Conservation (phyloP, 2,113 vertebrate species). For the Indicator maculatus region DNA sequence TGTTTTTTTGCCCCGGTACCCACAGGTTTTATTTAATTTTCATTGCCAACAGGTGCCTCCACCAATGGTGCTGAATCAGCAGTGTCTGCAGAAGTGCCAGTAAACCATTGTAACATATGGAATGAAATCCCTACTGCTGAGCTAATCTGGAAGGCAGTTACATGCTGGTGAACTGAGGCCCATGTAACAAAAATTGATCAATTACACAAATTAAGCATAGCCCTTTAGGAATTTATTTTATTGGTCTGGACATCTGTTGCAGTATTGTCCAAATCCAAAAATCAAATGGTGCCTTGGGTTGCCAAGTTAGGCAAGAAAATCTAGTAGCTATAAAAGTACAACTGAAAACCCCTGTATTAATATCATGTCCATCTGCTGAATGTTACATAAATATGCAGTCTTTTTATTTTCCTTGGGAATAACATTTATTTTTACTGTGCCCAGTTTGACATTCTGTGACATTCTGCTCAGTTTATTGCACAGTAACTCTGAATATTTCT, state of each 20-base stretch:
- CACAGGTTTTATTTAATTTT: constrained; percentile 18
- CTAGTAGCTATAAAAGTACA: constrained; percentile 93
- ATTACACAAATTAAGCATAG: constrained; percentile 96
- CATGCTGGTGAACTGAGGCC: constrained; percentile 91
- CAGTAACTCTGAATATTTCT: constrained; percentile 83
- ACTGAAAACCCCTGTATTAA: constrained; percentile 95
- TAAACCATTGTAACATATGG: constrained; percentile 93
- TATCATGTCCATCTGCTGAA: constrained; percentile 97
- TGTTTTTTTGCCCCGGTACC: background rate
- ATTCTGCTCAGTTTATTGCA: constrained; percentile 83
- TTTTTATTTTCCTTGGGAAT: constrained; percentile 87
- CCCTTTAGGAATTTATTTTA: constrained; percentile 99
- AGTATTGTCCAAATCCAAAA: constrained; percentile 99
- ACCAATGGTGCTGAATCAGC: constrained; percentile 84
- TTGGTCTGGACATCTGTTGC: constrained; percentile 99
- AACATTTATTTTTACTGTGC: constrained; percentile 86
- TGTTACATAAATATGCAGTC: constrained; percentile 85
- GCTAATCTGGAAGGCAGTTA: constrained; percentile 93
- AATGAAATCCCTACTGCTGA: constrained; percentile 89
- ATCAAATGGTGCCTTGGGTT: constrained; percentile 93
- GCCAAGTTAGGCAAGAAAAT: constrained; percentile 93
- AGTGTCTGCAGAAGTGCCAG: constrained; percentile 79
- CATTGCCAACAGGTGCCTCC: constrained; percentile 89
- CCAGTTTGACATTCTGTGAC: constrained; percentile 86
- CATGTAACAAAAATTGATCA: constrained; percentile 95